These are phyloP conservation scores for Falco peregrinus DNA, from an alignment of 2,797 vertebrate species.

Conservation along the genomic window DNA sequence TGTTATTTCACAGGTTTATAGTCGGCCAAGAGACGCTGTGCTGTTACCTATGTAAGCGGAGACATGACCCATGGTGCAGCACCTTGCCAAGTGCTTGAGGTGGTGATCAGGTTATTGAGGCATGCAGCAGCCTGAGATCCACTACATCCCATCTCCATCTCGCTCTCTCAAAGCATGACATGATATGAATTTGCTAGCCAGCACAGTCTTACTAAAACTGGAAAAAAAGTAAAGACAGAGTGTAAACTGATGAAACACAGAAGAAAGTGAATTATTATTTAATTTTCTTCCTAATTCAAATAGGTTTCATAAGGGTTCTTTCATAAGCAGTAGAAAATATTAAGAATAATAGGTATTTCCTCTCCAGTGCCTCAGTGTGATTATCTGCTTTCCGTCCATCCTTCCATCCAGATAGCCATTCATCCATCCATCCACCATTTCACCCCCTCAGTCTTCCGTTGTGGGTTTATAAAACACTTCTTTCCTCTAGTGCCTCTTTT, in stretches of 20 bases:
- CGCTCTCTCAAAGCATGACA: fast-evolving
- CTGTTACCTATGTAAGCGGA: neutral
- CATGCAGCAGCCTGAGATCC: neutral
- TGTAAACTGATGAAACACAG: neutral
- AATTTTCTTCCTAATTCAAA: neutral
- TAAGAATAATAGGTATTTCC: neutral
- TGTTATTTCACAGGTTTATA: neutral
- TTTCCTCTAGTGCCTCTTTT: neutral
- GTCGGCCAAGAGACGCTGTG: neutral
- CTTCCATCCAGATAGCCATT: neutral
- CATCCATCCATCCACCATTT: neutral
- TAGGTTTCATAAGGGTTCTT: neutral
- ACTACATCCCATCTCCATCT: neutral
- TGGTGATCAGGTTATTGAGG: neutral
- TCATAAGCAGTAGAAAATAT: neutral
- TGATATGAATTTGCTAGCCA: neutral
- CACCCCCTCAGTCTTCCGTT: fast-evolving
- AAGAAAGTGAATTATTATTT: neutral
- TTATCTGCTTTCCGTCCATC: neutral
- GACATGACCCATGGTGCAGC: fast-evolving
- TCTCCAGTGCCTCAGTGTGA: neutral
- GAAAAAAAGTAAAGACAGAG: neutral
- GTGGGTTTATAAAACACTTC: neutral
- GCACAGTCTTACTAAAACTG: neutral
- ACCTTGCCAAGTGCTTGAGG: neutral